Evolutionary conservation across 2,113 vertebrate genomes (phyloP).

Genomic region (Tor tambroides): DNA sequence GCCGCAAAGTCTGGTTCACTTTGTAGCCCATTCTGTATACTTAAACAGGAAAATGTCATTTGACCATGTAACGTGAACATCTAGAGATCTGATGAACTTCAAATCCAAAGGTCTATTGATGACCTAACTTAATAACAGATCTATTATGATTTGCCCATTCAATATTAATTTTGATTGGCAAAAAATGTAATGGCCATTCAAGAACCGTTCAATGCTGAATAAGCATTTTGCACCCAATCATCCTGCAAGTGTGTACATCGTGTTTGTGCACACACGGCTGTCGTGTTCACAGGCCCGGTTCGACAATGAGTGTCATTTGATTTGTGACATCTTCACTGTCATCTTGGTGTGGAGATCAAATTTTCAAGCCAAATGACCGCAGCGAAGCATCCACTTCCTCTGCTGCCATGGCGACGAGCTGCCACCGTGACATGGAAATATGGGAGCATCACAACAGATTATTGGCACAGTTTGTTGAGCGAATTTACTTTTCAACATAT

Average conservation of each 20-base stretch:
- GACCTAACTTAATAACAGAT: too few relatives aligned
- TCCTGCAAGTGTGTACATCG: conserved; percentile 6
- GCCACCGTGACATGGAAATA: conserved; percentile 24
- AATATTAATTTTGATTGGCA: background rate
- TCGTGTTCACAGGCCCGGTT: background rate
- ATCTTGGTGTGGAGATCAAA: conserved; percentile 36
- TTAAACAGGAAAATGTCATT: background rate
- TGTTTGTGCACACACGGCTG: background rate
- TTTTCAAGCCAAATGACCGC: conserved; percentile 37
- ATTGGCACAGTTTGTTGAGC: conserved; percentile 15
- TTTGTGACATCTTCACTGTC: conserved; percentile 35
- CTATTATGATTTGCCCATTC: background rate
- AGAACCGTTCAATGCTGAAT: background rate
- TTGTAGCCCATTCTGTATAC: background rate
- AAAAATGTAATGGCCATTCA: background rate
- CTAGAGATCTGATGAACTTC: background rate
- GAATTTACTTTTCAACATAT: background rate
- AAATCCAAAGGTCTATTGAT: background rate
- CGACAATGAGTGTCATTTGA: conserved; percentile 29
- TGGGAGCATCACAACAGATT: conserved; percentile 38
- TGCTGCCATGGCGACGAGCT: conserved; percentile 45
- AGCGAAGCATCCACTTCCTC: conserved; percentile 38
- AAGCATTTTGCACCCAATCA: background rate
- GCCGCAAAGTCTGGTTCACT: background rate
- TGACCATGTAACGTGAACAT: background rate